phyloP scores from a whole-genome alignment of 2,113 vertebrate genomes.

The Mionectes macconnelli region DNA sequence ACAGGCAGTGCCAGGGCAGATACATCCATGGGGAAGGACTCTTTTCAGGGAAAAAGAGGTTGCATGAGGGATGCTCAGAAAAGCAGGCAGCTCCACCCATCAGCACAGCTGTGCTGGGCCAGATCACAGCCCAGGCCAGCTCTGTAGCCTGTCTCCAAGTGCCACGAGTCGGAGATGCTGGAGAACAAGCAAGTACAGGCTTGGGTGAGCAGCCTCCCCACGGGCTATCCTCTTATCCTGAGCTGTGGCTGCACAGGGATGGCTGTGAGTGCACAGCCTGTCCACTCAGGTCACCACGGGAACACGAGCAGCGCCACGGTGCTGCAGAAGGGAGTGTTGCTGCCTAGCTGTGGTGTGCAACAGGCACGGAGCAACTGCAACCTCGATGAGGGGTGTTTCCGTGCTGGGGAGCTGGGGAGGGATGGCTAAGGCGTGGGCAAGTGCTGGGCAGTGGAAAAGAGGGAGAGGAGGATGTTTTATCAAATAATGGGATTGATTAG shows the following conservation, averaged over 20 bases:
- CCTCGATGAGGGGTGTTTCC: neutral
- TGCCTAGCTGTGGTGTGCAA: fast-evolving
- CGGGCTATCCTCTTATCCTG: neutral
- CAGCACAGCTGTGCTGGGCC: neutral
- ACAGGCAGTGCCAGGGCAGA: neutral
- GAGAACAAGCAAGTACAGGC: neutral
- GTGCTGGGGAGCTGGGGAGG: neutral
- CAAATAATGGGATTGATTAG: neutral
- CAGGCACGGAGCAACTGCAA: fast-evolving
- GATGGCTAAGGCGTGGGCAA: fast-evolving
- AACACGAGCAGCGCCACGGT: fast-evolving
- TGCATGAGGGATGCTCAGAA: neutral
- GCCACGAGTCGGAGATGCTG: neutral
- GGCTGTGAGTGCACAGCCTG: neutral
- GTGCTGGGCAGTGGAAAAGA: neutral
- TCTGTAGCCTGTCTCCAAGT: neutral
- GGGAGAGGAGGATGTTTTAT: neutral
- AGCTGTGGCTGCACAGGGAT: neutral
- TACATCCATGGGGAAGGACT: neutral
- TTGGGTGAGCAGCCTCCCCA: neutral
- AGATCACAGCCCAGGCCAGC: neutral
- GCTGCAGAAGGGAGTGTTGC: neutral
- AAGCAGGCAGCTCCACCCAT: neutral
- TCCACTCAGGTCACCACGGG: fast-evolving
- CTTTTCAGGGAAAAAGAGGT: neutral